Evolutionary conservation across 2,888 invertebrate genomes (phyloP).

Genomic region (Morpho achilles): DNA sequence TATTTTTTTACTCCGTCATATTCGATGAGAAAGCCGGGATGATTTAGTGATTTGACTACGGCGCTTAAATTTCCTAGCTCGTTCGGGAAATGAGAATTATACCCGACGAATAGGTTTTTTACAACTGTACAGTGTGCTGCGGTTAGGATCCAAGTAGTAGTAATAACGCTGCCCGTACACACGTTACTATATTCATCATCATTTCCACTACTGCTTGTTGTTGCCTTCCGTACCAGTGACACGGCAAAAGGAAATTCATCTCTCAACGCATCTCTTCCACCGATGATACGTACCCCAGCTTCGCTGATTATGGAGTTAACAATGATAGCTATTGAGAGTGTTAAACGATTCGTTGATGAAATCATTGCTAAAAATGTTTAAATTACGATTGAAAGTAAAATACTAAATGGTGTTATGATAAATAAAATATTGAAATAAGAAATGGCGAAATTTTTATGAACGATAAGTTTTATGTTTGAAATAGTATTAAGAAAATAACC

Average conservation of each 20-base stretch:
- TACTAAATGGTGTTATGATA: too few species aligned
- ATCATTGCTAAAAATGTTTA: too few species aligned
- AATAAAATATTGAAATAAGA: too few species aligned
- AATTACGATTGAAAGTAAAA: too few species aligned
- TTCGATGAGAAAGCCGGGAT: not conserved
- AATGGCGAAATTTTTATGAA: too few species aligned
- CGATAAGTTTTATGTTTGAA: too few species aligned
- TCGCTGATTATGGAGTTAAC: not conserved
- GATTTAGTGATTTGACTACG: not conserved
- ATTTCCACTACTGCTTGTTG: not conserved
- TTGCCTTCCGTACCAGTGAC: not conserved
- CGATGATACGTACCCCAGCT: conserved; percentile 1
- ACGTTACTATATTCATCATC: not conserved
- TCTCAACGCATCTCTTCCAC: not conserved
- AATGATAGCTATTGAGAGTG: not conserved
- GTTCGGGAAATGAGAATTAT: conserved; percentile 4
- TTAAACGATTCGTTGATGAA: too few species aligned
- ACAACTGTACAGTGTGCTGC: conserved; percentile 11
- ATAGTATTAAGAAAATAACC: too few species aligned
- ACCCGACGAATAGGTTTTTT: not conserved
- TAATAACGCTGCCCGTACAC: conserved; percentile 10
- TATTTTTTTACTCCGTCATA: not conserved
- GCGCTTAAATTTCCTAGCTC: not conserved
- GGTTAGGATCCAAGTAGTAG: conserved; percentile 9
- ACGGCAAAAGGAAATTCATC: conserved; percentile 8